Percentiles rank a stretch among this genome's conserved stretches.
Evolutionary conservation across 2,888 invertebrate species (phyloP).

Genomic region (Cosmia trapezina): DNA sequence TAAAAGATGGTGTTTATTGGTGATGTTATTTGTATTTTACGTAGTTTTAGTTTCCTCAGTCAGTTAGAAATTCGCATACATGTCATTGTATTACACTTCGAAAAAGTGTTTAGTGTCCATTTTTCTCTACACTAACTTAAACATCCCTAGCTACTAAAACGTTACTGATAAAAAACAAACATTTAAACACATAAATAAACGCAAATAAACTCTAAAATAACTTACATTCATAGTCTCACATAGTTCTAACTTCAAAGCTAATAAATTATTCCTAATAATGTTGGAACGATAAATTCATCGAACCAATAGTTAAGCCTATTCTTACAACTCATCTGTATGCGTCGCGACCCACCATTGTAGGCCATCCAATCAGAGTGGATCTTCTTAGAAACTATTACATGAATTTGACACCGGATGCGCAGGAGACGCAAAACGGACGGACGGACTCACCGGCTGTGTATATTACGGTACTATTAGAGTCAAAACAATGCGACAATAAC

Average conservation of each 20-base stretch:
- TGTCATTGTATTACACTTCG: too few species aligned
- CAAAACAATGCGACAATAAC: conserved; percentile 79
- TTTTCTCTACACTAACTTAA: background rate
- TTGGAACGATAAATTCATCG: conserved; percentile 41
- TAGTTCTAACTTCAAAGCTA: conserved; percentile 1
- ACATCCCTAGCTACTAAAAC: background rate
- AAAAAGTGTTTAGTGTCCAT: too few species aligned
- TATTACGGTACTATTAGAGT: conserved; percentile 68
- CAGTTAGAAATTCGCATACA: too few species aligned
- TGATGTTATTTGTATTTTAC: background rate
- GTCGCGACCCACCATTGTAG: conserved; percentile 51
- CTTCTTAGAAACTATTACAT: conserved; percentile 77
- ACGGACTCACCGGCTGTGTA: conserved; percentile 66
- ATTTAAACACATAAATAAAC: background rate
- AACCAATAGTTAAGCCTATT: conserved; percentile 32
- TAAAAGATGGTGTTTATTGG: too few species aligned
- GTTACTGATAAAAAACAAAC: background rate
- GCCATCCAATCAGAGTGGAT: conserved; percentile 64
- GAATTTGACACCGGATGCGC: conserved; percentile 81
- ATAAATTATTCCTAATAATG: conserved; percentile 44
- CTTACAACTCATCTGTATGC: conserved; percentile 39
- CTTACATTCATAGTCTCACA: background rate
- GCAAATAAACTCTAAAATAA: background rate
- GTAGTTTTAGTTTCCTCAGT: background rate
- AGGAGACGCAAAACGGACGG: conserved; percentile 66